Evolutionary conservation across 2,113 vertebrate genomes (phyloP).

Genomic region (Anser cygnoides): DNA sequence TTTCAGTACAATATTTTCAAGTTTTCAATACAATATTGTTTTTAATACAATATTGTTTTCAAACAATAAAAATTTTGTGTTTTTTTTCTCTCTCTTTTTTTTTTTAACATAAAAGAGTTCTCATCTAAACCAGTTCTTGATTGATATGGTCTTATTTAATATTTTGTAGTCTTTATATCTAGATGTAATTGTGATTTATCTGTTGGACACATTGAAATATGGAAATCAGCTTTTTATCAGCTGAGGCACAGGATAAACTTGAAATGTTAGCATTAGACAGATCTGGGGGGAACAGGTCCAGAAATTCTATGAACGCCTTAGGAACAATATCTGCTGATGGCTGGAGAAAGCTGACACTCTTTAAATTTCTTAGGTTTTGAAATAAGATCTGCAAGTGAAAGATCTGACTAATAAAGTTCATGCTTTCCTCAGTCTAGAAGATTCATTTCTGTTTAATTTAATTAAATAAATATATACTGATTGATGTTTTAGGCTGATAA

Average conservation of each 20-base stretch:
- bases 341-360: neutral
- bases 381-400: neutral
- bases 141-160: neutral
- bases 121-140: neutral
- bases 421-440: neutral
- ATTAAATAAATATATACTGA: neutral
- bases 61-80: neutral
- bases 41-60: too few species aligned
- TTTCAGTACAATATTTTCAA: too few species aligned
- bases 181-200: neutral
- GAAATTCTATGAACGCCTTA: neutral
- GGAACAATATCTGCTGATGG: neutral
- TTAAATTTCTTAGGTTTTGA: neutral
- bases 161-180: neutral
- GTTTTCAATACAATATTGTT: too few species aligned
- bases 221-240: rapidly evolving
- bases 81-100: neutral
- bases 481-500: neutral
- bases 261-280: neutral
- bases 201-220: neutral
- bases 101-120: neutral
- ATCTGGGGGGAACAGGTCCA: neutral
- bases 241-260: neutral
- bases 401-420: neutral
- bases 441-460: neutral